These are phyloP conservation scores for Neoascia interrupta DNA, from an alignment of 2,888 invertebrate genomes.

Conservation along the genomic window DNA sequence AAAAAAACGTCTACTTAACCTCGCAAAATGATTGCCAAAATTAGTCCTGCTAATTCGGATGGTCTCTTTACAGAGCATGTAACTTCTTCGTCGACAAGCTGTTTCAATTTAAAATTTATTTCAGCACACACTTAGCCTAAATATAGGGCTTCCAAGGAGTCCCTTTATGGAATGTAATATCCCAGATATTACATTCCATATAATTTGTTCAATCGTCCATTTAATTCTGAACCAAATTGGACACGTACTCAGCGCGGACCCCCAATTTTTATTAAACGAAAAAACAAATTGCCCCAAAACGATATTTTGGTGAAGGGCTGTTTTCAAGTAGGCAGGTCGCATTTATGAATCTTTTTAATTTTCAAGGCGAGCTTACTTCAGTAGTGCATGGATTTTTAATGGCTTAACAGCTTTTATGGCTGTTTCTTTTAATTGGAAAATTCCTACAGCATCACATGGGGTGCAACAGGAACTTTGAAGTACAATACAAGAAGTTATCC, in stretches of 20 bases:
- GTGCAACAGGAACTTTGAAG: no score
- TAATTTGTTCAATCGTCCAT: constrained; percentile 65
- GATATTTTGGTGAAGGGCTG: no score
- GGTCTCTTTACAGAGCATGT: background rate
- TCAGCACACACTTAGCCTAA: constrained; percentile 16
- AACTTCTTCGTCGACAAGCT: constrained; percentile 22
- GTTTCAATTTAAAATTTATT: constrained; percentile 60
- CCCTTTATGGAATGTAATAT: constrained; percentile 25
- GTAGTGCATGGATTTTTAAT: no score
- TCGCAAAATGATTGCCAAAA: constrained; percentile 20
- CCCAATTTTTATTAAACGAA: constrained; percentile 20
- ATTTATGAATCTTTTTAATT: constrained; percentile 46
- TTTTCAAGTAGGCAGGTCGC: constrained; percentile 52
- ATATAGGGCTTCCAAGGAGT: no score
- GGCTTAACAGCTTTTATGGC: no score
- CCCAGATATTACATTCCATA: constrained; percentile 50
- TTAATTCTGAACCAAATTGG: constrained; percentile 63
- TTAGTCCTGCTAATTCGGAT: constrained; percentile 42
- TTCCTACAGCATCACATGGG: background rate
- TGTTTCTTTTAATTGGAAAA: background rate
- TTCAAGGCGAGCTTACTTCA: no score
- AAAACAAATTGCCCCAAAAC: constrained; percentile 51
- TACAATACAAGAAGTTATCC: no score
- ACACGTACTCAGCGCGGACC: constrained; percentile 50
- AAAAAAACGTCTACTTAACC: constrained; percentile 34